These are phyloP conservation scores for Quadroppia sp. DNA, from an alignment of 2,888 invertebrate species.

Conservation along the genomic window DNA sequence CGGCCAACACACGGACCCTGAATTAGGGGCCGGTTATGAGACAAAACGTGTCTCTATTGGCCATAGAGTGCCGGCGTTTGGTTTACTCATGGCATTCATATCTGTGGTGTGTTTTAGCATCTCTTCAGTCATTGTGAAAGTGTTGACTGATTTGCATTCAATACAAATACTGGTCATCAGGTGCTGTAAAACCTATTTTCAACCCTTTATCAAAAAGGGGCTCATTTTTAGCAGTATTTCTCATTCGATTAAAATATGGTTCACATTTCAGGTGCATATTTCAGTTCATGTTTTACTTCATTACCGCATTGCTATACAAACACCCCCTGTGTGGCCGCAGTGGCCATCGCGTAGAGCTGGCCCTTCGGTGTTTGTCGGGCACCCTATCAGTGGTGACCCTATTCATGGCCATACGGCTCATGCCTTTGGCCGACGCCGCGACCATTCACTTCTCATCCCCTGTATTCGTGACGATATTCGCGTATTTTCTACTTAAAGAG, in stretches of 20 bases:
- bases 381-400: conserved; percentile 31
- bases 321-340: conserved; percentile 21
- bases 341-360: conserved; percentile 32
- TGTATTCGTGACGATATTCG: conserved; percentile 33
- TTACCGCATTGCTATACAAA: background rate
- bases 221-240: background rate
- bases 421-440: conserved; percentile 37
- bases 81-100: conserved; percentile 28
- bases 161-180: conserved; percentile 39
- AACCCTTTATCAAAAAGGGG: background rate
- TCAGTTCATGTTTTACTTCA: background rate
- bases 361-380: conserved; percentile 26
- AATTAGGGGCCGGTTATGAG: background rate
- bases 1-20: background rate
- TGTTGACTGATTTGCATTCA: conserved; percentile 26
- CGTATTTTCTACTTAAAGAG: conserved; percentile 36
- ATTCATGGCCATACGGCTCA: conserved; percentile 37
- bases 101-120: conserved; percentile 28
- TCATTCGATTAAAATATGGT: no score
- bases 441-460: conserved; percentile 37
- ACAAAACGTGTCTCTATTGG: background rate
- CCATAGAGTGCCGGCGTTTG: conserved; percentile 1
- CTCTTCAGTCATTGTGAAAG: conserved; percentile 39
- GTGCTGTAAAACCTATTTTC: conserved; percentile 9
- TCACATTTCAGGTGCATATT: background rate